Base-by-base conservation (phyloP, 1,140 invertebrate genomes). In the Zaprionus inermis region DNA sequence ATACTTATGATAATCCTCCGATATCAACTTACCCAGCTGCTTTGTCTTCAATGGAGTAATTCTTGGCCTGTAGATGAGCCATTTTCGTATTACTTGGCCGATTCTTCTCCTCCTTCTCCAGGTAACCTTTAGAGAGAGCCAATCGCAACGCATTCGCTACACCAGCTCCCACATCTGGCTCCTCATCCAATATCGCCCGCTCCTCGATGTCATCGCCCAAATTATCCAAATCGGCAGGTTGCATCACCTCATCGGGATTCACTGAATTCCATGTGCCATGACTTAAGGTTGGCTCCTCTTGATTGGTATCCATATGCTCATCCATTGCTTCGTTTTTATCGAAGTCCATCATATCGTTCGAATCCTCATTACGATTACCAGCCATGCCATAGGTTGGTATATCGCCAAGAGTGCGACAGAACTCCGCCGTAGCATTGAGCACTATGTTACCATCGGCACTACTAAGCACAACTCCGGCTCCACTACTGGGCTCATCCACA, bases 31-130 rank as follows among this genome's bases (percentile, higher is more conserved):
- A 96, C 93, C 95, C 95, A 88, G 97, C 96, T 72, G 96, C 95
- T 93, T 99, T 99, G 92, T 99, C 98, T 92, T 99, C 98, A 91
- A 99, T 99, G 22, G 97, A 98, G 93, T 99, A 99, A 93, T 98
- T 96, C 82, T 98, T 94, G 4, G 97, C 98, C 92, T 97, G 95
- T 12, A 99, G 92, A 92, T 93, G 92, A 1, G 96, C 95, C 93
- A 96, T 95, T 79, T 95, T 93, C n/a, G 95, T 94, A 66, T 95
- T 96, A 5, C 95, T 95, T 0, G 95, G 95, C 51, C 94, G 93
- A 90, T 96, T 96, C 12, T 93, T 94, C 44, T 96, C 95, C 81
- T 97, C 96, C 84, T 96, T 96, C 91, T 98, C 97, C 10, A 99
- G 93, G 92, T 99, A 99, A 14, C 98, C 99, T 94, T 99, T 99